Conservation (phyloP, 2,113 vertebrate genomes). For the Onychostruthus taczanowskii region DNA sequence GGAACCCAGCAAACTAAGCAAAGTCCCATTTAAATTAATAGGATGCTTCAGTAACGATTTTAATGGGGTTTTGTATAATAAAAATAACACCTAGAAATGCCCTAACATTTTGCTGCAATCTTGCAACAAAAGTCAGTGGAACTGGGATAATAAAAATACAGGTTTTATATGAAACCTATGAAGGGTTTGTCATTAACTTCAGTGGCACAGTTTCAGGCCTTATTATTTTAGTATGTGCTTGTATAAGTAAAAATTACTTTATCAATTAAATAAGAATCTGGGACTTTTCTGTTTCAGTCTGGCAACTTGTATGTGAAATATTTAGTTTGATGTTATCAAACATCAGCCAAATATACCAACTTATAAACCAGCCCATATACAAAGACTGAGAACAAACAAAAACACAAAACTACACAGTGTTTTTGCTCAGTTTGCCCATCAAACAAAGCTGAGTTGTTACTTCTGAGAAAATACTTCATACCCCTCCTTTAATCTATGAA, state of each 20-base stretch:
- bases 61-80: constrained; percentile 55
- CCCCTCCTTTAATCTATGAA: constrained; percentile 32
- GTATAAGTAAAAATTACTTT: constrained; percentile 32
- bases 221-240: constrained; percentile 16
- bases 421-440: not conserved
- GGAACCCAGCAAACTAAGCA: constrained; percentile 37
- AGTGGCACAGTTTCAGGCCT: constrained; percentile 24
- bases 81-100: constrained; percentile 62
- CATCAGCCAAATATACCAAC: not conserved
- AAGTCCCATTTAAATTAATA: constrained; percentile 63
- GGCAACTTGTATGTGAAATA: not conserved
- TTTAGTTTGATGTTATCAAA: not conserved
- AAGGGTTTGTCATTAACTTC: constrained; percentile 18
- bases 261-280: constrained; percentile 31
- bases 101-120: constrained; percentile 29
- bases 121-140: constrained; percentile 15
- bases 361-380: not conserved
- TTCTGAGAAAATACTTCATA: not conserved
- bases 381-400: constrained; percentile 10
- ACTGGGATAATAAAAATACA: constrained; percentile 45
- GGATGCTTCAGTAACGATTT: constrained; percentile 56
- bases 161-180: constrained; percentile 18
- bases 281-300: not conserved
- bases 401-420: not conserved
- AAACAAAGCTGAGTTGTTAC: constrained; percentile 1